Conservation (phyloP, 92 coral and sea anemone species). For the Parazoanthus swiftii region DNA sequence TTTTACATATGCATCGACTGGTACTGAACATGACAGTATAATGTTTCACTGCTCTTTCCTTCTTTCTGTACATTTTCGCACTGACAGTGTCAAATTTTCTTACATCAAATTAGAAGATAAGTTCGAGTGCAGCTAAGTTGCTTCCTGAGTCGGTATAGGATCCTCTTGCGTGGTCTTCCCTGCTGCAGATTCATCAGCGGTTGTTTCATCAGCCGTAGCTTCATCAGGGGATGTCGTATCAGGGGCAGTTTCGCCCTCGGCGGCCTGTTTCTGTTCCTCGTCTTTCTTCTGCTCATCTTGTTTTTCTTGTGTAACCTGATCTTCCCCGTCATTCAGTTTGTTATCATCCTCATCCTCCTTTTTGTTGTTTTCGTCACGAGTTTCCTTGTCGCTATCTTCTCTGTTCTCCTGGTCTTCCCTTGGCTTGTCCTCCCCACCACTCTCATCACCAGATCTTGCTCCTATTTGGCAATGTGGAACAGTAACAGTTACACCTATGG, state of each 20-base stretch:
- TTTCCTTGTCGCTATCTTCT: conserved; percentile 53
- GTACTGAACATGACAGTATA: background rate
- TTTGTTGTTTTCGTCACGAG: conserved; percentile 48
- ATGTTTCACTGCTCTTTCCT: background rate
- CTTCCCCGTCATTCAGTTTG: conserved; percentile 32
- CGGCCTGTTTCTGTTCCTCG: conserved; percentile 3
- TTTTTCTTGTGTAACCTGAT: conserved; percentile 37
- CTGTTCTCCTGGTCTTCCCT: conserved; percentile 40
- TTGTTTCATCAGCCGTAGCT: background rate
- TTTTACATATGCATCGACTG: background rate
- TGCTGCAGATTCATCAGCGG: background rate
- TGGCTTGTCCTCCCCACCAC: conserved; percentile 33
- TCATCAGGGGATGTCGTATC: conserved; percentile 29
- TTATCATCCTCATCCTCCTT: conserved; percentile 41
- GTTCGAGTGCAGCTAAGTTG: conserved; percentile 17
- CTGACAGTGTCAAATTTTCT: no score
- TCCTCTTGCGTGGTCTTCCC: background rate
- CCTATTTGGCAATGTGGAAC: conserved; percentile 21
- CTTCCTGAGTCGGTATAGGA: conserved; percentile 17
- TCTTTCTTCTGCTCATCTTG: conserved; percentile 42
- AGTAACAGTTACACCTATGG: no score
- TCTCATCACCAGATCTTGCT: conserved; percentile 63
- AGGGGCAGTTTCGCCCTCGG: conserved; percentile 14
- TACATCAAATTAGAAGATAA: background rate
- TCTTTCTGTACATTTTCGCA: background rate